These are phyloP conservation scores for Rostratula benghalensis DNA, from an alignment of 2,113 vertebrate species.

Conservation along the genomic window DNA sequence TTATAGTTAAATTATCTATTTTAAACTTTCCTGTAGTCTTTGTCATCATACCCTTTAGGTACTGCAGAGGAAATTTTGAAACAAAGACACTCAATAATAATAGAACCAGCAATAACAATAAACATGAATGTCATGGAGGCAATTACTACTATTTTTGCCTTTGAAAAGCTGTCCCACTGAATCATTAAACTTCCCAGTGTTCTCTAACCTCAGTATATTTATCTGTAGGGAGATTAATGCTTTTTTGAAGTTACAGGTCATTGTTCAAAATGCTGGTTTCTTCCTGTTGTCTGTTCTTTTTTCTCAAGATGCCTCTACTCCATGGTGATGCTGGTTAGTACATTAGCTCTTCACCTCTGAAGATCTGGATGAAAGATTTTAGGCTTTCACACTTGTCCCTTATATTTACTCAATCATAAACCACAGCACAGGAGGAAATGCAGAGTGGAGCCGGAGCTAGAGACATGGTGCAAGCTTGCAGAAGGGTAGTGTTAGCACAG, in stretches of 20 bases:
- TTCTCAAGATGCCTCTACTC: not conserved
- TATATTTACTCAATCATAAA: not conserved
- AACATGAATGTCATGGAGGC: not conserved
- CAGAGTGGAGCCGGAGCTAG: not conserved
- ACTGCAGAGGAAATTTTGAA: not conserved
- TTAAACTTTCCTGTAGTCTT: not conserved
- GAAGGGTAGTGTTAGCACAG: not conserved
- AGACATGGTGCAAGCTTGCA: not conserved
- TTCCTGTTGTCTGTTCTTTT: not conserved
- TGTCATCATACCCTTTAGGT: not conserved
- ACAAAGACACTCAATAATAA: not conserved
- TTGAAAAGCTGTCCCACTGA: not conserved
- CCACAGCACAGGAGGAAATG: not conserved
- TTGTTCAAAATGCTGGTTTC: conserved; percentile 18
- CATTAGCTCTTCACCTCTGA: not conserved
- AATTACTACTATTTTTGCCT: not conserved
- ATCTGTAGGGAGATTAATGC: not conserved
- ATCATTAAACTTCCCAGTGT: not conserved
- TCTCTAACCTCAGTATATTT: not conserved
- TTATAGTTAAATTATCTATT: not conserved
- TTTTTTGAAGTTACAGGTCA: not conserved
- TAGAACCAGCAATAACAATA: not conserved
- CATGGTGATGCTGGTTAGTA: not conserved
- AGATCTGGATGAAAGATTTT: not conserved
- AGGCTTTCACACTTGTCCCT: not conserved